Evolutionary conservation across 2,797 vertebrate species (phyloP).

Genomic region (Thripadectes ignobilis): DNA sequence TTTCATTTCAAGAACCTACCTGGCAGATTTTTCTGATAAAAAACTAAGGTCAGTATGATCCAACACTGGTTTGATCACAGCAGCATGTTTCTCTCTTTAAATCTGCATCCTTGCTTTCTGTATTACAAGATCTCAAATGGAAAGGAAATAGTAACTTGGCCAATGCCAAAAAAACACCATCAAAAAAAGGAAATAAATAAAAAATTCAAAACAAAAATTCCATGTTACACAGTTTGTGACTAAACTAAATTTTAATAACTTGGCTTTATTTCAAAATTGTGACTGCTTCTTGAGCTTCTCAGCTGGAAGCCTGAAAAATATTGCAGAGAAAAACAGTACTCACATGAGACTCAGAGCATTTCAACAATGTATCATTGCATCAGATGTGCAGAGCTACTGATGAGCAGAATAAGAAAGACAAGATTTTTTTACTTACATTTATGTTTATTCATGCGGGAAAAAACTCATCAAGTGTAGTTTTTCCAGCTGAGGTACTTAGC

Average conservation of each 20-base stretch:
- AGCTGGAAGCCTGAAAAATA: not conserved
- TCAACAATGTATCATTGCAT: not conserved
- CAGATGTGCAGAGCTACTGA: not conserved
- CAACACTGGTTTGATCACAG: not conserved
- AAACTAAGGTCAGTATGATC: not conserved
- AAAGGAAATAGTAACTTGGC: not conserved
- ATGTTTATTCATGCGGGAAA: not conserved
- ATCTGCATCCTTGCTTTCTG: not conserved
- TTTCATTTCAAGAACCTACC: not conserved
- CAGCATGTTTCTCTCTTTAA: not conserved
- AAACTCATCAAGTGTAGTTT: not conserved
- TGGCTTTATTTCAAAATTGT: not conserved
- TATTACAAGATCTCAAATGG: not conserved
- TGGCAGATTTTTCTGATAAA: not conserved
- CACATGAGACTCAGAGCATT: not conserved
- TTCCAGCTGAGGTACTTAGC: not conserved
- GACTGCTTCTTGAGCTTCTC: not conserved
- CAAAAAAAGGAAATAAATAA: not conserved
- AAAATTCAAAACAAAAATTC: not conserved
- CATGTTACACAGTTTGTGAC: not conserved
- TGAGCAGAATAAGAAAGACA: not conserved
- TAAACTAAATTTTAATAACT: not conserved
- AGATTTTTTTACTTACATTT: not conserved
- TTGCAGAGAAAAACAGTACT: not conserved
- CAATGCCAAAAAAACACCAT: not conserved